A percentile compares a stretch with the other conserved stretches of the same genome.
These are phyloP conservation scores for Cavia aperea DNA, from an alignment of 2,113 vertebrate genomes.

Conservation along the genomic window DNA sequence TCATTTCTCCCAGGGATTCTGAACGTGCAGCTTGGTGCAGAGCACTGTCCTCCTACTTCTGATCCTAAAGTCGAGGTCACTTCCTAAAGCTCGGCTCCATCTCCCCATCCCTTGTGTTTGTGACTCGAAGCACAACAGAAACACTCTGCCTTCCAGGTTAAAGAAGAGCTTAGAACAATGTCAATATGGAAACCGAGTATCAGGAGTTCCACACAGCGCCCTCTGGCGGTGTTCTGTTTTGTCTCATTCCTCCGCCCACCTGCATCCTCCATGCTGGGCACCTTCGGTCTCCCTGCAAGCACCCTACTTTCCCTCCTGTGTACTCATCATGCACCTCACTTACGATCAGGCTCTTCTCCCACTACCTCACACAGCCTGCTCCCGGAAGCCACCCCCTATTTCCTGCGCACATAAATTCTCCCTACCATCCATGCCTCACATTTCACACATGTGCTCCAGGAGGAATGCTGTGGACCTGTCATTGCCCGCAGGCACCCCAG, in stretches of 20 bases:
- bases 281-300: accelerated
- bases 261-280: background rate
- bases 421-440: accelerated
- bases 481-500: background rate
- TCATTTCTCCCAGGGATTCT: background rate
- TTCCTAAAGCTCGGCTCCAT: background rate
- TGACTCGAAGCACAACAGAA: background rate
- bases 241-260: background rate
- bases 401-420: background rate
- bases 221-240: background rate
- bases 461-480: background rate
- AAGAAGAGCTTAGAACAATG: background rate
- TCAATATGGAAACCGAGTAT: too few relatives aligned
- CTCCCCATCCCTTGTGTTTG: accelerated
- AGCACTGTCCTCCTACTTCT: background rate
- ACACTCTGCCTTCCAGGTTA: too few relatives aligned
- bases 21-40: background rate
- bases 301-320: background rate
- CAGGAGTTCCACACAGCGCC: accelerated
- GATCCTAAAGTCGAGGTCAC: background rate
- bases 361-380: background rate
- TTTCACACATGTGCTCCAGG: background rate
- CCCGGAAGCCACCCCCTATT: background rate
- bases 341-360: background rate
- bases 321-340: background rate